Base-by-base conservation (phyloP, 2,797 vertebrate genomes). In the Hyperoplus immaculatus region DNA sequence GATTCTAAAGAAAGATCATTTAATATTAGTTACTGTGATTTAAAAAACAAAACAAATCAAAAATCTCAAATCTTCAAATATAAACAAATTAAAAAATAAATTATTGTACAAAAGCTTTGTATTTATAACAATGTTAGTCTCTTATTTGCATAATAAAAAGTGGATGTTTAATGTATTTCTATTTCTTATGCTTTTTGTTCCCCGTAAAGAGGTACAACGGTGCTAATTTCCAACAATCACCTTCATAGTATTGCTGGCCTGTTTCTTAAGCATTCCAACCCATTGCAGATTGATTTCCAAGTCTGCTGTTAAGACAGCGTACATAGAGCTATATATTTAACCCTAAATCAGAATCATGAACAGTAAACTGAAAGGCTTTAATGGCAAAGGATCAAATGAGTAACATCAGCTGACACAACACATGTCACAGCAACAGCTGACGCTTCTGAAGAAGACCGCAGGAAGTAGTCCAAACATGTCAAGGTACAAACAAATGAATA, bases 31-130 rank as follows among this genome's bases (percentile, higher is more conserved):
- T 49, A 70, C 38, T 18, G 29, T 50, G 54, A 59, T 43, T 65
- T 75, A 58, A 84, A 53, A 64, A 78, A 79, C 8, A 57, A 72
- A 57, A 68, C 79, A 87, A 88, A 90, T 80, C 83, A 49, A 45
- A 51, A 46, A 75, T 53, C 15, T n/a, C 16, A 70, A 80, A 54
- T 18, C 8, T 1, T 51, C 45, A 18, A 38, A 0, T 14, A 64
- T 45, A 8, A 73, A 61, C 16, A 43, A 8, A 45, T 65, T 61
- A 16, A 68, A 2, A 55, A 1, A 63, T 21, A 13, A 75, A 51
- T 43, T 55, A 51, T 41, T 36, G 42, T 55, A 13, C 18, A 67
- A 72, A 56, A 21, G 61, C 47, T 78, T 13, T 64, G 62, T 68
- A 63, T 67, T 70, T 45, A 41, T 63, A 66, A 57, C 50, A 46